Evolutionary conservation across 2,797 vertebrate genomes (phyloP), one percentile per base, ranked within the genome.

Genomic region (Etheostoma nigrum): DNA sequence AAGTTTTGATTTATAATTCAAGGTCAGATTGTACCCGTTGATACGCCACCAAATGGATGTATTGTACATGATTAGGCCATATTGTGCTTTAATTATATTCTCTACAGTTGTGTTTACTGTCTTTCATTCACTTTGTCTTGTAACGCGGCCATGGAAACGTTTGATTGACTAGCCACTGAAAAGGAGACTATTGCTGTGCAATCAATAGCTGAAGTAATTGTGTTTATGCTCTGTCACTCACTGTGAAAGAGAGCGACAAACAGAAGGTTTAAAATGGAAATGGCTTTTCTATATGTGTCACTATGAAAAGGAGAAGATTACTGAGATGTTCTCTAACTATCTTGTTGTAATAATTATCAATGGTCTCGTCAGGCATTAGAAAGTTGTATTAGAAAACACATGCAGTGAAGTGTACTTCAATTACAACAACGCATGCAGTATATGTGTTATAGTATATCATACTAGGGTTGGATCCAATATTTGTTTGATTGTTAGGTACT

Each of bases 161-260:
- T 58, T 59, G 3, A 62, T 25, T 21, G 13, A 61, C 25, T 25
- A 33, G 36, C 25, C 25, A 16, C 12, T 55, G 62, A 60, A 75
- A 72, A 57, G 19, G 2, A 61, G 54, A 61, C 40, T 45, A 18
- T 12, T 12, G 30, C 30, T 1, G 5, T 67, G 60, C 33, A 53
- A 67, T 76, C 58, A 72, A 25, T 64, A 68, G 30, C 40, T 4
- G 5, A 64, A 49, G 47, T 64, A 68, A 72, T 75, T 51, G 45
- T 51, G 60, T 62, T 76, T 11, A 58, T 69, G 45, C 60, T 49
- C 2, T 21, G n/a, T 58, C 27, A 36, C 30, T 70, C 33, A 44
- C 19, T 44, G 47, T 36, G 48, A 54, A 49, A 62, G 42, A 25
- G 49, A 83, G 62, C 4, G 2, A 33, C 4, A 1, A 66, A 55